Evolutionary conservation across 2,797 vertebrate genomes (phyloP).

Genomic region (Acestrorhynchus altus): DNA sequence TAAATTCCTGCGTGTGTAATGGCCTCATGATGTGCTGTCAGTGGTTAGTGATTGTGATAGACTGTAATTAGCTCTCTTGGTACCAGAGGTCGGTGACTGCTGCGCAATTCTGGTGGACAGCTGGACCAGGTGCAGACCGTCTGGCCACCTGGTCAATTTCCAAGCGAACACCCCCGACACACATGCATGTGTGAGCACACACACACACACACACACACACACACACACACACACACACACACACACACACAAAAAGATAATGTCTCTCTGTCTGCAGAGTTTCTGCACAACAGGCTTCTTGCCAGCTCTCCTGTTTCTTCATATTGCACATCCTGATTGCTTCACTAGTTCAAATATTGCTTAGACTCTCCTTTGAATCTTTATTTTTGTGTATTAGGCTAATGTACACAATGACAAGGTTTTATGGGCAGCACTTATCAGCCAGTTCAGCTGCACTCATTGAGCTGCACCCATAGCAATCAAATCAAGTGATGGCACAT

Average conservation of each 20-base stretch:
- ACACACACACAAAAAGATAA: too few relatives aligned
- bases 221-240: background rate
- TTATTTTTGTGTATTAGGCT: too few relatives aligned
- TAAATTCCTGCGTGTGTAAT: background rate
- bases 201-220: background rate
- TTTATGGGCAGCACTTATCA: too few relatives aligned
- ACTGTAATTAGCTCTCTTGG: constrained; percentile 34
- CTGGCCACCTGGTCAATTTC: constrained; percentile 52
- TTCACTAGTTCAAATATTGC: constrained; percentile 20
- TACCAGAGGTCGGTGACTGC: constrained; percentile 26
- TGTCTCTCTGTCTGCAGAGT: background rate
- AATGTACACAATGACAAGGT: too few relatives aligned
- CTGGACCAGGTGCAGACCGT: constrained; percentile 39
- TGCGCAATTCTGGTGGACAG: constrained; percentile 34
- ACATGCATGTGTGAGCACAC: background rate
- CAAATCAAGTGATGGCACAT: too few relatives aligned
- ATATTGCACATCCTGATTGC: constrained; percentile 36
- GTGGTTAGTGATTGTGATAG: constrained; percentile 42
- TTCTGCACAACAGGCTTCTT: constrained; percentile 5
- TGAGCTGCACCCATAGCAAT: too few relatives aligned
- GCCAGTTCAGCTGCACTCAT: too few relatives aligned
- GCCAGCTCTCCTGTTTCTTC: constrained; percentile 37
- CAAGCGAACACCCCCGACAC: background rate
- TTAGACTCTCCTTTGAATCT: background rate
- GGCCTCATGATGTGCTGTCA: constrained; percentile 35